Conservation (phyloP, 2,888 invertebrate genomes). For the Druceiella hillmani region DNA sequence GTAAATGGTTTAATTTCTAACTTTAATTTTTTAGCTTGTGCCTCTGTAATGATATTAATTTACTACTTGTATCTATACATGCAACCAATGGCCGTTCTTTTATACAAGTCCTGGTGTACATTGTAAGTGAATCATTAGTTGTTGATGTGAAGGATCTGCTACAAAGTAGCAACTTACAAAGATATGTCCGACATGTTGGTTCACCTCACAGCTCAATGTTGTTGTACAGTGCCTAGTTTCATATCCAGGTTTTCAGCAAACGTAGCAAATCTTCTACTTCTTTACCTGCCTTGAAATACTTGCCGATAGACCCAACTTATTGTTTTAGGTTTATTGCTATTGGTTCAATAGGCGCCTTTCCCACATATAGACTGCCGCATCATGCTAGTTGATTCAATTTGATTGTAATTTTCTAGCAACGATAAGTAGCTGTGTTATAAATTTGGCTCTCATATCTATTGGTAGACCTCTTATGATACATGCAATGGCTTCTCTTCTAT, state of each 20-base stretch:
- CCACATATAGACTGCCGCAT: conserved; percentile 13
- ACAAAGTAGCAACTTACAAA: conserved; percentile 17
- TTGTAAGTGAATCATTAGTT: no score
- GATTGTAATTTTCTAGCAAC: conserved; percentile 7
- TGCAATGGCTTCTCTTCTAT: conserved; percentile 19
- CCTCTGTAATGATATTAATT: no score
- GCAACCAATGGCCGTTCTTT: conserved; percentile 12
- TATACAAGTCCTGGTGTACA: no score
- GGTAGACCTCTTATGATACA: conserved; percentile 23
- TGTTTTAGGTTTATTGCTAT: not conserved
- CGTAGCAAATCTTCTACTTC: conserved; percentile 17
- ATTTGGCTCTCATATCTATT: conserved; percentile 9
- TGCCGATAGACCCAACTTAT: not conserved
- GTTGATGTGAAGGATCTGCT: conserved; percentile 4
- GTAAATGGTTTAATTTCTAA: no score
- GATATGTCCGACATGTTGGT: conserved; percentile 17
- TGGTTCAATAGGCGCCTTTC: conserved; percentile 3
- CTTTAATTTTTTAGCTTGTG: no score
- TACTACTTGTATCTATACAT: conserved; percentile 1
- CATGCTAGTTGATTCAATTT: conserved; percentile 7
- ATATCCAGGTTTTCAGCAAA: conserved; percentile 17
- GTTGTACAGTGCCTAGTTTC: conserved; percentile 15
- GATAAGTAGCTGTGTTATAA: not conserved
- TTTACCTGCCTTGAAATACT: not conserved
- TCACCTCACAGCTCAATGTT: conserved; percentile 15